A percentile compares a stretch with the other conserved stretches of the same genome.
Conservation (phyloP, 2,888 invertebrate species). For the Melieria omissa region DNA sequence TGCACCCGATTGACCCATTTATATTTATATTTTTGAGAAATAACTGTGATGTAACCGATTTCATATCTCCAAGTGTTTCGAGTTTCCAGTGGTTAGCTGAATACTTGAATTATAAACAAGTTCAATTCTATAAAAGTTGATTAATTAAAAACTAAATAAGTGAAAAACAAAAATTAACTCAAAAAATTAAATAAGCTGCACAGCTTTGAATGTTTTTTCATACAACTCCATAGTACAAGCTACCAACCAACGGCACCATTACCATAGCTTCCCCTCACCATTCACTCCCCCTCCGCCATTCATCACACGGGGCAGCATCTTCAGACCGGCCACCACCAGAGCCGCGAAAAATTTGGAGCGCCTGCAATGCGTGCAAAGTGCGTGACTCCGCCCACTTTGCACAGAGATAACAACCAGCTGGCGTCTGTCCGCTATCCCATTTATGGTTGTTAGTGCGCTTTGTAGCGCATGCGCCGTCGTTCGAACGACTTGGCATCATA, state of each 20-base stretch:
- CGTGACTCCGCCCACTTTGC: constrained; percentile 52
- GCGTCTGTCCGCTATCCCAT: constrained; percentile 38
- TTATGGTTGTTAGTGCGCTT: background rate
- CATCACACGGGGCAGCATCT: constrained; percentile 11
- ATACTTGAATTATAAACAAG: too few species aligned
- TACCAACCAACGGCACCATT: background rate
- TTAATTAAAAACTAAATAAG: too few species aligned
- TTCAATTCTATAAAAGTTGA: too few species aligned
- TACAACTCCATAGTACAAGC: too few species aligned
- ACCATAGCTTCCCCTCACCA: constrained; percentile 17
- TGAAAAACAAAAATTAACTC: too few species aligned
- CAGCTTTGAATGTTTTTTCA: background rate
- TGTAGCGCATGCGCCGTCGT: constrained; percentile 28
- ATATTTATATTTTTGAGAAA: too few species aligned
- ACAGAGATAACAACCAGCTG: constrained; percentile 43
- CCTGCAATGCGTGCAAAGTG: constrained; percentile 43
- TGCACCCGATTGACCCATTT: too few species aligned
- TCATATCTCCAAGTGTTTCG: too few species aligned
- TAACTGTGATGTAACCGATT: too few species aligned
- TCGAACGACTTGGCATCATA: constrained; percentile 37
- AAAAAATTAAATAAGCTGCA: too few species aligned
- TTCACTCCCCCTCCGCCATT: constrained; percentile 5
- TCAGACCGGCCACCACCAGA: background rate
- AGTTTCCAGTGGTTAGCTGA: too few species aligned
- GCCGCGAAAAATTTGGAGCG: background rate